phyloP scores from a whole-genome alignment of 2,113 vertebrate species.

The Casuarius casuarius region DNA sequence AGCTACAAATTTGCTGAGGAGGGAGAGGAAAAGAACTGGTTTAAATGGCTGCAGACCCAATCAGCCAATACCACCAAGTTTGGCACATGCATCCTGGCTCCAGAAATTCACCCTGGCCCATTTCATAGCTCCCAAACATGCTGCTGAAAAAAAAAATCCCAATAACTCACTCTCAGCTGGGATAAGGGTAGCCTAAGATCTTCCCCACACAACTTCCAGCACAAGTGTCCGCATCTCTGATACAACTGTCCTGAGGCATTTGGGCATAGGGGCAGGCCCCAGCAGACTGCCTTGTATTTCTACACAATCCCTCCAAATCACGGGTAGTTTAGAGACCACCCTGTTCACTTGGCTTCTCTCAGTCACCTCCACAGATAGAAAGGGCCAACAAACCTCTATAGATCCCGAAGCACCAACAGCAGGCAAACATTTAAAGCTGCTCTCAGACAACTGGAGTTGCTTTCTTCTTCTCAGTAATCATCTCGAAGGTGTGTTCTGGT shows the following conservation, averaged over 20 bases:
- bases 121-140: not conserved
- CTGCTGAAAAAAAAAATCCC: not conserved
- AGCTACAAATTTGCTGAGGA: not conserved
- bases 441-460: not conserved
- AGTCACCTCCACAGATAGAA: not conserved
- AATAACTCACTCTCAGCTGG: not conserved
- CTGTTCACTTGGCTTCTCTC: not conserved
- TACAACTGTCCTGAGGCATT: fast-evolving
- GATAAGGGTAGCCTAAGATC: not conserved
- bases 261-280: not conserved
- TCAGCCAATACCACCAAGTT: not conserved
- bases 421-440: not conserved
- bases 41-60: not conserved
- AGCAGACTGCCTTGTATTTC: not conserved
- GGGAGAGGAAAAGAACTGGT: not conserved
- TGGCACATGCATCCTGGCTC: fast-evolving
- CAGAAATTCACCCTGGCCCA: not conserved
- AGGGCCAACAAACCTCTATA: not conserved
- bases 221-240: not conserved
- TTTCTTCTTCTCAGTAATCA: not conserved
- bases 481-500: not conserved
- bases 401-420: not conserved
- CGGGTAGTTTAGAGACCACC: not conserved
- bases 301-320: not conserved
- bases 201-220: not conserved